phyloP scores from a whole-genome alignment of 2,888 invertebrate genomes.

The Acrobasis consociella region DNA sequence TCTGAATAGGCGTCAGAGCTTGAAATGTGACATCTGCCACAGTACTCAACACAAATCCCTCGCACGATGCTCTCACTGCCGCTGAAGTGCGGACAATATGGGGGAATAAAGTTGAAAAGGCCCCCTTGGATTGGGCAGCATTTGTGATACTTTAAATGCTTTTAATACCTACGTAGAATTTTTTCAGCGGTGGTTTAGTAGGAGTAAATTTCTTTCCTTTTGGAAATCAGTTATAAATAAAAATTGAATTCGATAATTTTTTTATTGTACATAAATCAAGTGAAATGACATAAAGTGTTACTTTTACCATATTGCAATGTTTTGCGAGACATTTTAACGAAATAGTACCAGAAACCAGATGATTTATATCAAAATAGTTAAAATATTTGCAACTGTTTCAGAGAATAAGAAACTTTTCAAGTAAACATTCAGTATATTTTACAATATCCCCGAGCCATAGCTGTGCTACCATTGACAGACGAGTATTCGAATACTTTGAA shows the following conservation, averaged over 20 bases:
- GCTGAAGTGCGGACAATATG: constrained; percentile 5
- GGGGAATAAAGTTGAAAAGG: not conserved
- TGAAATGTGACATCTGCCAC: constrained; percentile 20
- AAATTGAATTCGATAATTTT: too few relatives aligned
- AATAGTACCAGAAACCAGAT: too few relatives aligned
- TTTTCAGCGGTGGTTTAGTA: too few relatives aligned
- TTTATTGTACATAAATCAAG: too few relatives aligned
- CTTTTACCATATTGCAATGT: too few relatives aligned
- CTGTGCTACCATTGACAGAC: constrained; percentile 6
- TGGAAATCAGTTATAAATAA: too few relatives aligned
- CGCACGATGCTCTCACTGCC: not conserved
- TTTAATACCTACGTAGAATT: not conserved
- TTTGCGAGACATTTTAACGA: too few relatives aligned
- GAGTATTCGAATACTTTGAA: constrained; percentile 25
- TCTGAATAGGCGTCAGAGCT: constrained; percentile 16
- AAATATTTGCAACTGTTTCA: too few relatives aligned
- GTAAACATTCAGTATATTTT: not conserved
- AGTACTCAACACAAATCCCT: constrained; percentile 21
- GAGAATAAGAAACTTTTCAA: not conserved
- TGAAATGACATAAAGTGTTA: too few relatives aligned
- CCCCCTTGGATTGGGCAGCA: not conserved
- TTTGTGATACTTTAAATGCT: constrained; percentile 9
- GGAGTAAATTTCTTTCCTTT: too few relatives aligned
- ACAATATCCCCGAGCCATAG: constrained; percentile 12
- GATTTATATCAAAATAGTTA: too few relatives aligned